phyloP scores from a whole-genome alignment of 2,888 invertebrate species.

The Spodoptera picta region DNA sequence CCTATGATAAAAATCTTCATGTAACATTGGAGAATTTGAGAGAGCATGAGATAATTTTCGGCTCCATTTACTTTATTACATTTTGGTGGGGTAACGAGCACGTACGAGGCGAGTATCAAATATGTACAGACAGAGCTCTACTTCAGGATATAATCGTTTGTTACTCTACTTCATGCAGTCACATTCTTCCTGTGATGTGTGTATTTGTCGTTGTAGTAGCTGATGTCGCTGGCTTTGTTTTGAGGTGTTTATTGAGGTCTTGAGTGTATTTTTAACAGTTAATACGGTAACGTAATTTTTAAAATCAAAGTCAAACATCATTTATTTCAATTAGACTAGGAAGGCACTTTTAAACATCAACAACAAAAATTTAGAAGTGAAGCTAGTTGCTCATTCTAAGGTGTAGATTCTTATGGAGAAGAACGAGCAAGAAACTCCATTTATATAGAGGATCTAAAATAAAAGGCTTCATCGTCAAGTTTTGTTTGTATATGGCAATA shows the following conservation, averaged over 20 bases:
- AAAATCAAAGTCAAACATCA: too few relatives aligned
- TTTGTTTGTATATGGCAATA: too few relatives aligned
- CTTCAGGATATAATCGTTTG: constrained; percentile 45
- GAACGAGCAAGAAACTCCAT: too few relatives aligned
- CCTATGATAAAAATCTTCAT: constrained; percentile 61
- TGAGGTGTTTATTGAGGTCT: background rate
- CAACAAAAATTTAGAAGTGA: too few relatives aligned
- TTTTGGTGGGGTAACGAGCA: constrained; percentile 66
- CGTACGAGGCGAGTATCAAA: constrained; percentile 51
- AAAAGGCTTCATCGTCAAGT: too few relatives aligned
- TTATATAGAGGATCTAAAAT: too few relatives aligned
- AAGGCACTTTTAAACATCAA: too few relatives aligned
- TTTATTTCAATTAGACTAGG: too few relatives aligned
- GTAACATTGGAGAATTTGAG: constrained; percentile 63
- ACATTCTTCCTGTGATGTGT: constrained; percentile 16
- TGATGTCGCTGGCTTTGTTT: background rate
- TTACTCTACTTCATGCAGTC: constrained; percentile 29
- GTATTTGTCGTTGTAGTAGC: background rate
- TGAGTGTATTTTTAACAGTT: too few relatives aligned
- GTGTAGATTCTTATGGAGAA: too few relatives aligned
- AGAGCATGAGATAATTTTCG: constrained; percentile 72
- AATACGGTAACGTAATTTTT: too few relatives aligned
- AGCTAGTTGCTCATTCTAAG: too few relatives aligned
- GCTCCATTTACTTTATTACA: constrained; percentile 77
- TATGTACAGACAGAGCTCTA: constrained; percentile 42